Evolutionary conservation across 2,113 vertebrate genomes (phyloP), one percentile per base, ranked within the genome.

Genomic region (Nycticryphes semicollaris): DNA sequence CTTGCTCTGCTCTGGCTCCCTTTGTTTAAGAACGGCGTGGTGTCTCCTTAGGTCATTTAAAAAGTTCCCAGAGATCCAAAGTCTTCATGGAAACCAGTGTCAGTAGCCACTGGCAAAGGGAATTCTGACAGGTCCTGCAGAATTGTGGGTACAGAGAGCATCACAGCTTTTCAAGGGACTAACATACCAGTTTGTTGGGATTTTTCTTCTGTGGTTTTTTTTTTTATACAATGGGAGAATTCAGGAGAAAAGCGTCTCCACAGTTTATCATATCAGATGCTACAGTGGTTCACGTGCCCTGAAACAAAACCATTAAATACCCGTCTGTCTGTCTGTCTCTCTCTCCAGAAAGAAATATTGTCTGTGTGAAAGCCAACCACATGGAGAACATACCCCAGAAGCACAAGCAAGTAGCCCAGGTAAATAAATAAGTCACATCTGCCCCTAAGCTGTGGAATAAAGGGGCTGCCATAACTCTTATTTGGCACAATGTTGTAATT

Each of bases 301-400:
- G 66, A 60, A 75, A 33, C 50, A 53, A 43, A 82, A 62, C 18
- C 51, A 47, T 67, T 60, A 64, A 93, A 91, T 72, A 63, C 15
- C 27, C 50, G 3, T 82, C 53, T 93, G 43, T 43, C 43, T n/a
- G n/a, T n/a, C n/a, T 41, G 59, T 86, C 15, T 95, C 90, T 95
- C 91, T 91, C 57, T 39, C 1, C 87, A 98, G 97, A 81, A 63
- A 87, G 97, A 67, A 98, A 98, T 87, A 98, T 98, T 9, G 89
- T 99, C 57, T 99, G 98, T 66, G 93, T 99, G 93, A 97, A 72
- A 15, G 97, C 97, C 67, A 96, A 97, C 84, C 98, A 98, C 54
- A 37, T 99, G 85, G 64, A 98, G 87, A 99, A 99, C 94, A 98
- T 98, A 62, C 98, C 98, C 3, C 73, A 97, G 85, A 98, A 98